Evolutionary conservation across 2,797 vertebrate genomes (phyloP).

Genomic region (Antennarius maculatus): DNA sequence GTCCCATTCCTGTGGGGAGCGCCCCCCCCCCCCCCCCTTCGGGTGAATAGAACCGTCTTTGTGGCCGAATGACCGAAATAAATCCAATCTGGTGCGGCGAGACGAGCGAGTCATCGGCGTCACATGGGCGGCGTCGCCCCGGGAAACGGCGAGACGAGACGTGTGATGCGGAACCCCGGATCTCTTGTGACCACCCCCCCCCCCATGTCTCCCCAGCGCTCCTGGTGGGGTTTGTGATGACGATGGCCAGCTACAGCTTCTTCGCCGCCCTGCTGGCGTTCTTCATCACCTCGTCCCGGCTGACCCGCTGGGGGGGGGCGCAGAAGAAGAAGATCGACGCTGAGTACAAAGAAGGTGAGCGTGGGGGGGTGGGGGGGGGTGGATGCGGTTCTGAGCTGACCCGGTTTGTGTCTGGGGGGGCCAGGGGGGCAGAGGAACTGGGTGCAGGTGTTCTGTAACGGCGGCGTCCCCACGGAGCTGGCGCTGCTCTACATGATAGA

Average conservation of each 20-base stretch:
- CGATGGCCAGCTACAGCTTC: conserved; percentile 96
- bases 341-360: conserved; percentile 93
- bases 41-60: neutral
- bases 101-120: too few species aligned
- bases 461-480: conserved; percentile 92
- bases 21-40: neutral
- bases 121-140: too few species aligned
- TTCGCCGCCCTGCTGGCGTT: conserved; percentile 89
- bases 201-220: conserved; percentile 78
- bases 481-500: conserved; percentile 97
- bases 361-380: too few species aligned
- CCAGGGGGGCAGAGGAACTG: conserved; percentile 96
- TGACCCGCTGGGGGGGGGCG: conserved; percentile 91
- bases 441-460: conserved; percentile 96
- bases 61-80: neutral
- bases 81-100: neutral
- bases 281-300: conserved; percentile 92
- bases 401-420: too few species aligned
- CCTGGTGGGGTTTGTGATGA: conserved; percentile 92
- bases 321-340: conserved; percentile 88
- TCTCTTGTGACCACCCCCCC: too few species aligned
- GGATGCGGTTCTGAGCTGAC: too few species aligned
- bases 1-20: too few species aligned
- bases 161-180: neutral
- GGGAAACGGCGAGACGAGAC: neutral